phyloP scores from a whole-genome alignment of 1,140 invertebrate species.

The Zaprionus capensis region DNA sequence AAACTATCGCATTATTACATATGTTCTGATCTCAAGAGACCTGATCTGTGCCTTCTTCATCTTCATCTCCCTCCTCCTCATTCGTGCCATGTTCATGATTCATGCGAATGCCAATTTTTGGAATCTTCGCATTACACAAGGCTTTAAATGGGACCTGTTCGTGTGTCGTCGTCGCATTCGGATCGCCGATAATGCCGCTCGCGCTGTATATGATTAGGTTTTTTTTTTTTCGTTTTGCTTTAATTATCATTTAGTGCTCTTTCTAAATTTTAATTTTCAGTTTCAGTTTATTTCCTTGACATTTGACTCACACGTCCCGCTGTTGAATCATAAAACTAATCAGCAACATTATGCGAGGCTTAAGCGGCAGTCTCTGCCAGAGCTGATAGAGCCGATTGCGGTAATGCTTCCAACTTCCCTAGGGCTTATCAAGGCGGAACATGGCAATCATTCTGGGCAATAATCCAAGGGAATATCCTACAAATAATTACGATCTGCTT shows the following conservation, averaged over 20 bases:
- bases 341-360: constrained; percentile 29
- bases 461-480: background rate
- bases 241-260: constrained; percentile 21
- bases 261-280: constrained; percentile 11
- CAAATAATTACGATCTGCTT: background rate
- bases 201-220: background rate
- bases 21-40: background rate
- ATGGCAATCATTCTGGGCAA: background rate
- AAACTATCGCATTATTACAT: constrained; percentile 3
- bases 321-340: constrained; percentile 58
- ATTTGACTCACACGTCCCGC: constrained; percentile 41
- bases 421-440: background rate
- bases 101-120: constrained; percentile 1
- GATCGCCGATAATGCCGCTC: background rate
- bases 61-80: background rate
- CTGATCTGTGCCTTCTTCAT: background rate
- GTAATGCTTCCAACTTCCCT: background rate
- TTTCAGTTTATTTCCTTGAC: constrained; percentile 41
- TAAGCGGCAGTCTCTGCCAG: background rate
- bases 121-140: background rate
- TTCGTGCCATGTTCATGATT: background rate
- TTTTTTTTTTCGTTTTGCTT: background rate
- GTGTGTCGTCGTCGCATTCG: background rate
- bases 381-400: constrained; percentile 5
- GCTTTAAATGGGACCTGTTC: background rate